These are phyloP conservation scores for Epinephelus cyanopodus DNA, from an alignment of 2,113 vertebrate species.

Conservation along the genomic window DNA sequence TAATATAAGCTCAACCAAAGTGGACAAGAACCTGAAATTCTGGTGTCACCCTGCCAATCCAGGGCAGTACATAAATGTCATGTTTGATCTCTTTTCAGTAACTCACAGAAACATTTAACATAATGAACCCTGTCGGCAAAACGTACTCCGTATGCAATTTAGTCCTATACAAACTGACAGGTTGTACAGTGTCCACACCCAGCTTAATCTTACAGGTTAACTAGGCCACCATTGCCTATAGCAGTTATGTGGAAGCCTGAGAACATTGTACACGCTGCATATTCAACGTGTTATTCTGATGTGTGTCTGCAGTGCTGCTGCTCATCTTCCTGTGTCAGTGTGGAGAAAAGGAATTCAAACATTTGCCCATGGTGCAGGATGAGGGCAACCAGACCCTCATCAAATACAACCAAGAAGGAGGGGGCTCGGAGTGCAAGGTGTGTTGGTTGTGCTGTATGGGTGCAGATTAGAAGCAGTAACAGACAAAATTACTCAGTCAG, in stretches of 20 bases:
- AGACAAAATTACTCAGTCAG: too few relatives aligned
- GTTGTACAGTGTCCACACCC: not conserved
- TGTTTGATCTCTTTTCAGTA: too few relatives aligned
- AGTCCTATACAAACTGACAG: not conserved
- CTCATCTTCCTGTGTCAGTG: slow-evolving; percentile 40
- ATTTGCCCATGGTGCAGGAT: not conserved
- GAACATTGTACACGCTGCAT: not conserved
- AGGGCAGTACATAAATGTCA: too few relatives aligned
- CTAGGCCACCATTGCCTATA: not conserved
- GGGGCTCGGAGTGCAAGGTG: slow-evolving; percentile 70
- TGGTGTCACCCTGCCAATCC: too few relatives aligned
- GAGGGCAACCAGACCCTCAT: slow-evolving; percentile 81
- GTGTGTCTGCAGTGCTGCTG: slow-evolving; percentile 74
- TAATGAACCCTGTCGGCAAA: too few relatives aligned
- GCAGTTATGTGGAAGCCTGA: not conserved
- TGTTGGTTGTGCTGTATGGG: slow-evolving; percentile 18
- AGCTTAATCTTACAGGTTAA: not conserved
- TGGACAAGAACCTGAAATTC: too few relatives aligned
- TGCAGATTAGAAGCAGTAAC: not conserved
- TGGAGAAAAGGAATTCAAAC: not conserved
- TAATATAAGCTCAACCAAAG: too few relatives aligned
- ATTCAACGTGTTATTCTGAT: not conserved
- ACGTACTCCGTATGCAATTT: too few relatives aligned
- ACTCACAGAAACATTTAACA: too few relatives aligned
- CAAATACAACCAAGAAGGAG: slow-evolving; percentile 83